Evolutionary conservation across 2,888 invertebrate genomes (phyloP).

Genomic region (Trichacis sp.): DNA sequence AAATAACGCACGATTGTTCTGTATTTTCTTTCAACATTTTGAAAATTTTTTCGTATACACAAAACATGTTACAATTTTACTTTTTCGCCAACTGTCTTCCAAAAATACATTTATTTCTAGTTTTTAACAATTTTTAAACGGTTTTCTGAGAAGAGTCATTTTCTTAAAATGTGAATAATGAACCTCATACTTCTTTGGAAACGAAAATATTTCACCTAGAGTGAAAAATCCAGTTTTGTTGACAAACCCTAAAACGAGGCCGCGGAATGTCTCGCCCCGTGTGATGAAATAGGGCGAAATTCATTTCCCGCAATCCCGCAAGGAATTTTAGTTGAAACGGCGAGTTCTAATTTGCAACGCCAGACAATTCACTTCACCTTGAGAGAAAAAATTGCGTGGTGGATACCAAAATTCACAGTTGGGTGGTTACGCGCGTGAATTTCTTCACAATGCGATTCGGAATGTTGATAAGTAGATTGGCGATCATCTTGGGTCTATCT

Average conservation of each 20-base stretch:
- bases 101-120: no score
- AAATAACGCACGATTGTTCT: no score
- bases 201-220: no score
- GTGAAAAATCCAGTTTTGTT: background rate
- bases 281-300: constrained; percentile 31
- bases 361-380: constrained; percentile 23
- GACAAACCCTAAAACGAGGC: constrained; percentile 10
- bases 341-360: constrained; percentile 37
- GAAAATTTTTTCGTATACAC: no score
- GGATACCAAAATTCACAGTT: background rate
- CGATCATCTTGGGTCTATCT: constrained; percentile 37
- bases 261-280: constrained; percentile 20
- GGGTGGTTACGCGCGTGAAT: background rate
- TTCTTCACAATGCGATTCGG: background rate
- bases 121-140: no score
- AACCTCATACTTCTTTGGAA: no score
- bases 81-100: no score
- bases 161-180: no score
- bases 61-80: no score
- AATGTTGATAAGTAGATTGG: constrained; percentile 22
- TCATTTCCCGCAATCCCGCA: constrained; percentile 29
- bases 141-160: no score
- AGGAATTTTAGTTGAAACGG: constrained; percentile 44
- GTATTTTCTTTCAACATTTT: no score
- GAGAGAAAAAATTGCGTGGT: background rate